Evolutionary conservation across 2,113 vertebrate genomes (phyloP), one percentile per base, ranked within the genome.

Genomic region (Rhinichthys klamathensis): DNA sequence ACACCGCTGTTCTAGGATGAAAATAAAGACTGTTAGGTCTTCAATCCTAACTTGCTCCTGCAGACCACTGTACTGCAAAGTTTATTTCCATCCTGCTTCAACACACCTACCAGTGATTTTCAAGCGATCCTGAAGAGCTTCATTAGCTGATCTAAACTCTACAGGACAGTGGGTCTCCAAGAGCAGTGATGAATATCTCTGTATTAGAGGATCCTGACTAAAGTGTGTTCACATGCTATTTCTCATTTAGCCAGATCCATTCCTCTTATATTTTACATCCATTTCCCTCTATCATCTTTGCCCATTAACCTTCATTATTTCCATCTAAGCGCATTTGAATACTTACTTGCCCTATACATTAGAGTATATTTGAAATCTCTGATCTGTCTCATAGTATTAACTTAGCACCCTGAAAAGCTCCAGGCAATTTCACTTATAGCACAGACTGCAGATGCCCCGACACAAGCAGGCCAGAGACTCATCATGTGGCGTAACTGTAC

Each of bases 401-500:
- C 46, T 75, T 30, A 30, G 27, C 25, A 75, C 44, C 8, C 35
- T 73, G 11, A 32, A n/a, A 38, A 56, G 73, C 63, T 41, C 35
- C 58, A 58, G 30, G 38, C n/a, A 7, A 25, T 60, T 12, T n/a
- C 44, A 41, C 56, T 65, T 51, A 21, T 54, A 70, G 51, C 61
- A 56, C 35, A 73, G 61, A 18, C 27, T 21, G 23, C 58, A 78
- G 77, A 61, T 81, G 61, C 73, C 49, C 27, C 38, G 23, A 63
- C 78, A 78, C 49, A 72, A 49, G 72, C 41, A 75, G 38, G 16
- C 70, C 85, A 85, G 67, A 72, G 38, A 49, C 15, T 46, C 54
- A 78, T 72, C 49, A 44, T 81, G 81, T 76, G 30, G 41, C n/a
- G 41, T 73, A 69, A 79, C 80, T 12, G 32, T 11, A 61, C 38